phyloP scores from a whole-genome alignment of 2,113 vertebrate species.

The Halichoerus grypus region DNA sequence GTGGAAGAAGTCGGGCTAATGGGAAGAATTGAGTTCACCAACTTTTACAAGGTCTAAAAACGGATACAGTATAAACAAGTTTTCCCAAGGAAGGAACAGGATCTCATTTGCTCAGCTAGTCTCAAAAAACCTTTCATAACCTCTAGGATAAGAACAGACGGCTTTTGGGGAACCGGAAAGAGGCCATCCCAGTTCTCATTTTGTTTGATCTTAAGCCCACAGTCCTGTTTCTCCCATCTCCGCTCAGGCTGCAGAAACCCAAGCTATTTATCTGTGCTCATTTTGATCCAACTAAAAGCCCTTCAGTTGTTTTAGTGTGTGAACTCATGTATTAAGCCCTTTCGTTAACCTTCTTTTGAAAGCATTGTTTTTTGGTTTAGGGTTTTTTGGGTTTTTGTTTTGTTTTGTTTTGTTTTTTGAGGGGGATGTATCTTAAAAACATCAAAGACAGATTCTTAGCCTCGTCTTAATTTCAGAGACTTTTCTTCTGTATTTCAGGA shows the following conservation, averaged over 20 bases:
- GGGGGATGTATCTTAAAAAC: background rate
- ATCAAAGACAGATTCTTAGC: background rate
- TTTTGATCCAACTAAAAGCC: background rate
- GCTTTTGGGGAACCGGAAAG: constrained; percentile 17
- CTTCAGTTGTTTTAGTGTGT: background rate
- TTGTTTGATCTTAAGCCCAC: constrained; percentile 56
- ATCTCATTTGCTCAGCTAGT: constrained; percentile 71
- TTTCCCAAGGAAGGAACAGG: constrained; percentile 84
- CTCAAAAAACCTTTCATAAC: constrained; percentile 69
- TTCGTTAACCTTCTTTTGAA: background rate
- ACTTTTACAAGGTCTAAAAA: constrained; percentile 70
- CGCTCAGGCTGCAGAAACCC: background rate
- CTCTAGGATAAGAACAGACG: constrained; percentile 71
- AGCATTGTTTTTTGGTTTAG: background rate
- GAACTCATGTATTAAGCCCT: background rate
- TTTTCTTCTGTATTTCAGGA: background rate
- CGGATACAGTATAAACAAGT: constrained; percentile 73
- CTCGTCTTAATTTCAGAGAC: background rate
- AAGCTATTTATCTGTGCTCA: background rate
- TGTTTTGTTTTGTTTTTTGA: background rate
- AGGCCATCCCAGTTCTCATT: background rate
- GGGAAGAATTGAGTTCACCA: background rate
- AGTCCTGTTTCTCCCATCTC: constrained; percentile 35
- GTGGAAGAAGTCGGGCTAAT: constrained; percentile 25
- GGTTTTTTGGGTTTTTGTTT: background rate